Base-by-base conservation (phyloP, 2,797 vertebrate species). In the Acipenser oxyrinchus region DNA sequence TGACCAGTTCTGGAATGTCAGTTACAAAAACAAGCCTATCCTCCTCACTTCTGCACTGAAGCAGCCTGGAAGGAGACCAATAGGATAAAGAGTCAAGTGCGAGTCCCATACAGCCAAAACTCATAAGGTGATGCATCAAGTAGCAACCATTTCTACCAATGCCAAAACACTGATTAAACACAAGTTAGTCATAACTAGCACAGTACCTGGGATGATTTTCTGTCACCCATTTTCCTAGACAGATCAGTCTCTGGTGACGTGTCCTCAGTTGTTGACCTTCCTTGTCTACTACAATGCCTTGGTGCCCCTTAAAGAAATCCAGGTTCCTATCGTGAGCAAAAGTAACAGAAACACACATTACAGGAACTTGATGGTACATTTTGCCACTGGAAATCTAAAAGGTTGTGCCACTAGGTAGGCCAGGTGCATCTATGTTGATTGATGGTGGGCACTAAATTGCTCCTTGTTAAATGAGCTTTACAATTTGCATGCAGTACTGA, bases 271-370 rank as follows among this genome's bases (percentile, higher is more conserved):
- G 92, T 10, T 93, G 88, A 0, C 90, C 88, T 51, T 94, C 94
- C 69, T 92, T 89, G 80, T 94, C 94, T 79, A 92, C 90, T 73
- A 90, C 88, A 71, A 98, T 89, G 66, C 94, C 93, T 78, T 98
- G 96, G 74, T 99, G 96, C 61, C 96, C 96, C 88, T 93, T 96
- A 60, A 94, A 95, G 87, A 99, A 99, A 89, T 99, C 96, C 82
- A 98, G 87, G 70, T 93, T 92, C 88, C 95, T 97, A 76, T 67
- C 64, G 37, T 37, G 6, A 62, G 73, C 60, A 79, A 79, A 37
- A 60, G 4, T 10, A n/a, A 15, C 15, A 70, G 8, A 59, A 23
- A 7, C n/a, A 68, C 6, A 18, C 37, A 37, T 37, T 37, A 37
- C 37, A 37, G 37, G 5, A 37, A 37, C 0, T 37, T 1, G 37